A percentile compares a stretch with the other conserved stretches of the same genome.
phyloP scores from a whole-genome alignment of 1,140 invertebrate species.

The Agraylea sexmaculata region DNA sequence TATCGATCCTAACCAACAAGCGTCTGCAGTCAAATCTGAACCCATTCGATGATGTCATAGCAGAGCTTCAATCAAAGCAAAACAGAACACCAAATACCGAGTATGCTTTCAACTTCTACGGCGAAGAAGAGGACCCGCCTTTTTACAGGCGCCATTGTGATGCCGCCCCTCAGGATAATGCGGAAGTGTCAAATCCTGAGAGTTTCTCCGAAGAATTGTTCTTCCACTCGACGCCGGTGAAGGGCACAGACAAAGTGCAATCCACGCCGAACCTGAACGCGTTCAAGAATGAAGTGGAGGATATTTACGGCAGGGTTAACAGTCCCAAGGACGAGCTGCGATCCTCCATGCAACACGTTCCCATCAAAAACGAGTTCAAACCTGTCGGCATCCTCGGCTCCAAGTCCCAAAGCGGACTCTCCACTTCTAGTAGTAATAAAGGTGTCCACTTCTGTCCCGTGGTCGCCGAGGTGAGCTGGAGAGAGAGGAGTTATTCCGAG shows the following conservation, averaged over 20 bases:
- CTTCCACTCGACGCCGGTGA: conserved; percentile 31
- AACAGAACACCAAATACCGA: conserved; percentile 24
- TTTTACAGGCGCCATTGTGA: conserved; percentile 13
- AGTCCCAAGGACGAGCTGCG: conserved; percentile 36
- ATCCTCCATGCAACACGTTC: conserved; percentile 43
- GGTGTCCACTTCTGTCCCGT: conserved; percentile 58
- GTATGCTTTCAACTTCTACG: conserved; percentile 30
- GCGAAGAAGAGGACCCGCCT: conserved; percentile 26
- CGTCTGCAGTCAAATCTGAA: conserved; percentile 31
- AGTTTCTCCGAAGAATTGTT: conserved; percentile 11
- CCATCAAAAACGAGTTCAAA: conserved; percentile 32
- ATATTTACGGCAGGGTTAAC: conserved; percentile 24
- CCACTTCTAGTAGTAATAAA: conserved; percentile 37
- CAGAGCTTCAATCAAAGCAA: conserved; percentile 30
- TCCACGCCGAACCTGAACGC: conserved; percentile 53
- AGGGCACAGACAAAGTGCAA: conserved; percentile 38
- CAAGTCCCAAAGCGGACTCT: conserved; percentile 28
- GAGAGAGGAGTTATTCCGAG: conserved; percentile 35
- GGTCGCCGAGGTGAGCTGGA: conserved; percentile 60
- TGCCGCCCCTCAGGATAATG: conserved; percentile 10
- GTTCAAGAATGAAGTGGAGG: conserved; percentile 25
- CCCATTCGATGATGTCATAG: conserved; percentile 36
- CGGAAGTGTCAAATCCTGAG: conserved; percentile 17
- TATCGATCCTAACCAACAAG: conserved; percentile 39
- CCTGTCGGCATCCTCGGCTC: conserved; percentile 38